A percentile compares a stretch with the other conserved stretches of the same genome.
phyloP scores from a whole-genome alignment of 2,113 vertebrate genomes.

The Daphoenositta chrysoptera region DNA sequence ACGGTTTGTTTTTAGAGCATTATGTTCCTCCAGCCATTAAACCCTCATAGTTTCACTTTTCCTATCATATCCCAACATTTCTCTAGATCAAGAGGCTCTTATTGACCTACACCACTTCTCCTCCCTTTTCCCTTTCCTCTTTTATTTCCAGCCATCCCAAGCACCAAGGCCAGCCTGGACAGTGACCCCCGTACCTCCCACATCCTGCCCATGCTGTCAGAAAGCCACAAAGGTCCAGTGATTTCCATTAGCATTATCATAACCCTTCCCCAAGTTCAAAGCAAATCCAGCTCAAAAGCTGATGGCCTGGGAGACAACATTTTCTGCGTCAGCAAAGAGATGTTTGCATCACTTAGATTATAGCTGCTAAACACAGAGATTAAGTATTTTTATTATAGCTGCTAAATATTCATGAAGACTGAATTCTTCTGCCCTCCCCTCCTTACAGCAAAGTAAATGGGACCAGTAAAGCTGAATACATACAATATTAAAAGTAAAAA shows the following conservation, averaged over 20 bases:
- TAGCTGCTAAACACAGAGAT: background rate
- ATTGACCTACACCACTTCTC: background rate
- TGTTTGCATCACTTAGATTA: background rate
- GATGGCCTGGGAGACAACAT: background rate
- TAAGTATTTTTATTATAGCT: background rate
- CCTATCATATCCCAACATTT: background rate
- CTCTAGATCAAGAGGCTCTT: background rate
- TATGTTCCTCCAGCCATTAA: background rate
- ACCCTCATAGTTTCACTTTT: background rate
- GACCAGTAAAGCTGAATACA: rapidly evolving
- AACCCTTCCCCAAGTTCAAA: background rate
- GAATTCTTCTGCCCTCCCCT: background rate
- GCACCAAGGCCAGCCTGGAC: background rate
- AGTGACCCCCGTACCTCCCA: background rate
- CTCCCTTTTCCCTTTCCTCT: background rate
- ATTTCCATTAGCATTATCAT: background rate
- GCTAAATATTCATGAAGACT: background rate
- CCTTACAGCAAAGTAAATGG: background rate
- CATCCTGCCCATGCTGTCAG: background rate
- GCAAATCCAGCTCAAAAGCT: background rate
- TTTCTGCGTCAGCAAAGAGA: background rate
- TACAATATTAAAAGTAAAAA: rapidly evolving
- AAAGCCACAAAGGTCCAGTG: background rate
- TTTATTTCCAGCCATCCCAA: rapidly evolving
- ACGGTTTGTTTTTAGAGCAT: background rate